A percentile compares a stretch with the other conserved stretches of the same genome.
phyloP scores from a whole-genome alignment of 2,113 vertebrate species.

The Oreotrochilus melanogaster region DNA sequence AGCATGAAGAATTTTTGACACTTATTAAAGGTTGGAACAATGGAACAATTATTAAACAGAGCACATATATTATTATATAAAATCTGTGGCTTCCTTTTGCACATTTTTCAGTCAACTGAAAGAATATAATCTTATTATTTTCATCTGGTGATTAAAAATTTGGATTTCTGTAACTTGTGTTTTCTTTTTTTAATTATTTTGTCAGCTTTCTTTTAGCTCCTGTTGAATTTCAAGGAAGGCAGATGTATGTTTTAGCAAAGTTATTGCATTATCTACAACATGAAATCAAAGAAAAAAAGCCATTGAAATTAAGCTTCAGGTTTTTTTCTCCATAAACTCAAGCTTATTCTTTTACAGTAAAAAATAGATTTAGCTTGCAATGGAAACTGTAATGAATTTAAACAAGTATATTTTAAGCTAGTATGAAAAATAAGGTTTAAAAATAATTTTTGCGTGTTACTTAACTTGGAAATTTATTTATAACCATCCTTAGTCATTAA shows the following conservation, averaged over 20 bases:
- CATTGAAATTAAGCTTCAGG: neutral
- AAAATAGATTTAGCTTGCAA: neutral
- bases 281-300: neutral
- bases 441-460: neutral
- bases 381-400: neutral
- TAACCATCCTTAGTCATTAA: neutral
- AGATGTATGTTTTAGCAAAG: neutral
- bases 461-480: neutral
- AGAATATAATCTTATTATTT: neutral
- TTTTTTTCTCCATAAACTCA: neutral
- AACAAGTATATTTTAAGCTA: neutral
- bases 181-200: neutral
- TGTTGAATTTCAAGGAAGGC: neutral
- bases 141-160: neutral
- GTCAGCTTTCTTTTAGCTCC: neutral
- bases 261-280: neutral
- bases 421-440: neutral
- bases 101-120: neutral
- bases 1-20: conserved; percentile 92
- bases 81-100: neutral
- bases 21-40: conserved; percentile 90
- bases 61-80: neutral
- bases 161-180: neutral
- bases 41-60: neutral
- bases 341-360: neutral